A percentile compares a stretch with the other conserved stretches of the same genome.
Conservation (phyloP, 1,140 invertebrate genomes). For the Zaprionus kolodkinae region DNA sequence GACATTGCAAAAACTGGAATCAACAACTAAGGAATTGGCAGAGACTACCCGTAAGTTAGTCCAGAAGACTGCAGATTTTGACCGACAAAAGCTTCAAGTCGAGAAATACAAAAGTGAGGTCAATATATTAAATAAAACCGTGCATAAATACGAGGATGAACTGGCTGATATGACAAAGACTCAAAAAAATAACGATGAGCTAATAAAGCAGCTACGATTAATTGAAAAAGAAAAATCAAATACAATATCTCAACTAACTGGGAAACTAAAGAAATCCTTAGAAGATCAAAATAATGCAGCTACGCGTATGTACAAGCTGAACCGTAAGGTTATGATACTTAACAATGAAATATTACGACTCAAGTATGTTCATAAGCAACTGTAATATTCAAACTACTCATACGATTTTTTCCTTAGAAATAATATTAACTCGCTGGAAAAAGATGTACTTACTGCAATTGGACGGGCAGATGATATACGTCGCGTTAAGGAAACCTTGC, state of each 20-base stretch:
- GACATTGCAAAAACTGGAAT: slow-evolving; percentile 49
- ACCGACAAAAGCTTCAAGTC: slow-evolving; percentile 49
- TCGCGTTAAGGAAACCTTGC: slow-evolving; percentile 58
- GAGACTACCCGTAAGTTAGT: slow-evolving; percentile 43
- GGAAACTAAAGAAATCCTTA: slow-evolving; percentile 41
- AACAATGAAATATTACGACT: slow-evolving; percentile 52
- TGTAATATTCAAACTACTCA: not conserved
- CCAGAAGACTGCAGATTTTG: slow-evolving; percentile 53
- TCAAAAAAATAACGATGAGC: slow-evolving; percentile 59
- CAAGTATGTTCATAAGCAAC: slow-evolving; percentile 30
- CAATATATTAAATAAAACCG: slow-evolving; percentile 32
- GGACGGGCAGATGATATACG: slow-evolving; percentile 61
- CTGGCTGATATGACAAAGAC: slow-evolving; percentile 45
- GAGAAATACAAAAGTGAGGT: slow-evolving; percentile 66
- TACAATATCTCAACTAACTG: slow-evolving; percentile 34
- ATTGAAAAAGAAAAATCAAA: slow-evolving; percentile 57
- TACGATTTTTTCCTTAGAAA: slow-evolving; percentile 31
- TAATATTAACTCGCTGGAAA: slow-evolving; percentile 62
- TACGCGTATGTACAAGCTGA: slow-evolving; percentile 42
- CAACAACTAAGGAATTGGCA: slow-evolving; percentile 38
- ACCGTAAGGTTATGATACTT: slow-evolving; percentile 46
- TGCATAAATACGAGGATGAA: slow-evolving; percentile 62
- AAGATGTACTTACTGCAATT: slow-evolving; percentile 61
- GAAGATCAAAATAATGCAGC: slow-evolving; percentile 50
- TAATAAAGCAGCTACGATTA: slow-evolving; percentile 46